Percentiles rank a stretch among this genome's conserved stretches.
Conservation (phyloP, 2,797 vertebrate species). For the Clarias fuscus region DNA sequence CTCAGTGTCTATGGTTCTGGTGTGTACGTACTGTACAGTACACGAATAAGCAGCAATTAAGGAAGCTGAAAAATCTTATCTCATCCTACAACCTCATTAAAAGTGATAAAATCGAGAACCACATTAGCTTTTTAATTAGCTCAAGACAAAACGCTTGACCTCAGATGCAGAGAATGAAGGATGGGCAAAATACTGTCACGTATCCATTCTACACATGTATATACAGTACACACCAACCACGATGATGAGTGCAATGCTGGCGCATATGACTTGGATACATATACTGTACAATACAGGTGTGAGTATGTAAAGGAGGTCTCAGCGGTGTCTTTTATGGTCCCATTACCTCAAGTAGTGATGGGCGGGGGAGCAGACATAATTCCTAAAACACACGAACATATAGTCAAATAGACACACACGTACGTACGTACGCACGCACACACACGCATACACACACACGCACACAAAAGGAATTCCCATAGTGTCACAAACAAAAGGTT, state of each 20-base stretch:
- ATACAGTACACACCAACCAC: constrained; percentile 50
- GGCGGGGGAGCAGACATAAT: constrained; percentile 76
- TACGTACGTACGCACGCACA: not conserved
- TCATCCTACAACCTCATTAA: not conserved
- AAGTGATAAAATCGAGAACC: constrained; percentile 5
- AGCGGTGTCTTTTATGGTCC: constrained; percentile 54
- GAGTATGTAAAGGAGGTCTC: constrained; percentile 21
- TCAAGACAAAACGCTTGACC: not conserved
- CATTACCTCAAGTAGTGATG: constrained; percentile 78
- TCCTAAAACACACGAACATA: constrained; percentile 72
- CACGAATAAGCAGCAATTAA: not conserved
- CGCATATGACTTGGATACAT: constrained; percentile 37
- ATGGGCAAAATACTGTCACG: constrained; percentile 32
- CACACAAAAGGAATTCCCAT: constrained; percentile 33
- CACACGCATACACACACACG: not conserved
- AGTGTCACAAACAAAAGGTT: constrained; percentile 38
- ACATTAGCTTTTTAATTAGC: not conserved
- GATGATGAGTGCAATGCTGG: constrained; percentile 49
- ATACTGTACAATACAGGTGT: constrained; percentile 30
- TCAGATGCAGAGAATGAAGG: constrained; percentile 31
- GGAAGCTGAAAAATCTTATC: not conserved
- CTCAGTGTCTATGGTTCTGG: not conserved
- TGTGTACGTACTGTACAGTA: no score
- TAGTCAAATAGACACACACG: constrained; percentile 66
- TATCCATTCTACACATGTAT: constrained; percentile 19